Percentiles rank a stretch among this genome's conserved stretches.
Evolutionary conservation across 1,140 invertebrate species (phyloP).

Genomic region (Streblospio benedicti): DNA sequence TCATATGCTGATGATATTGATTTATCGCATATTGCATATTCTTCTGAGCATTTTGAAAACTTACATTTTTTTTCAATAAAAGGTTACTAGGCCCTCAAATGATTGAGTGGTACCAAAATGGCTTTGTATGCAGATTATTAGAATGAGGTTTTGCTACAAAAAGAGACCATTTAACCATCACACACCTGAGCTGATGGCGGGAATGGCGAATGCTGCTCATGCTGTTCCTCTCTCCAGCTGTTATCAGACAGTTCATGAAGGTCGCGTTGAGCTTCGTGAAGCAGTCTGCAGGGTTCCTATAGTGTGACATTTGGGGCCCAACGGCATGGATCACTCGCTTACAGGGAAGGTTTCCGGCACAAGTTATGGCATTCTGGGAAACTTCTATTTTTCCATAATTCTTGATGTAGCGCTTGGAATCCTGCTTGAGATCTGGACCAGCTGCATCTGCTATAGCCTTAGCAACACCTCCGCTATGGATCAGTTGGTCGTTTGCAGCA

Average conservation of each 20-base stretch:
- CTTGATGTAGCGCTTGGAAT: constrained; percentile 6
- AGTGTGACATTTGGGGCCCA: no score
- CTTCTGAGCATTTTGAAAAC: no score
- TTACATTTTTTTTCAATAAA: no score
- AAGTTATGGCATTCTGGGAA: neutral
- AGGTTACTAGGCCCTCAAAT: no score
- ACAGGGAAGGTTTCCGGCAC: constrained; percentile 22
- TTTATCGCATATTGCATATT: no score
- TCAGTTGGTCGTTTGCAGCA: constrained; percentile 8
- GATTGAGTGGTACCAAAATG: no score
- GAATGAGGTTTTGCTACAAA: no score
- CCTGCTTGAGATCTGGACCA: neutral
- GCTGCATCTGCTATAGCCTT: constrained; percentile 9
- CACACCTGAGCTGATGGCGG: constrained; percentile 33
- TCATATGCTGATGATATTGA: no score
- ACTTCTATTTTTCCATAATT: neutral
- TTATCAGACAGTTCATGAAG: constrained; percentile 26
- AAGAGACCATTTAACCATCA: no score
- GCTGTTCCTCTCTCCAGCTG: constrained; percentile 24
- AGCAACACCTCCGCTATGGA: constrained; percentile 6
- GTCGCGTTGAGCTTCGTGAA: no score
- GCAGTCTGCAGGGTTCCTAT: no score
- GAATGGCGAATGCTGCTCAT: constrained; percentile 25
- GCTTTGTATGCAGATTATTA: no score
- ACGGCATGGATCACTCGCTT: constrained; percentile 29